Evolutionary conservation across 2,113 vertebrate genomes (phyloP), one percentile per base, ranked within the genome.

Genomic region (Scomber scombrus): DNA sequence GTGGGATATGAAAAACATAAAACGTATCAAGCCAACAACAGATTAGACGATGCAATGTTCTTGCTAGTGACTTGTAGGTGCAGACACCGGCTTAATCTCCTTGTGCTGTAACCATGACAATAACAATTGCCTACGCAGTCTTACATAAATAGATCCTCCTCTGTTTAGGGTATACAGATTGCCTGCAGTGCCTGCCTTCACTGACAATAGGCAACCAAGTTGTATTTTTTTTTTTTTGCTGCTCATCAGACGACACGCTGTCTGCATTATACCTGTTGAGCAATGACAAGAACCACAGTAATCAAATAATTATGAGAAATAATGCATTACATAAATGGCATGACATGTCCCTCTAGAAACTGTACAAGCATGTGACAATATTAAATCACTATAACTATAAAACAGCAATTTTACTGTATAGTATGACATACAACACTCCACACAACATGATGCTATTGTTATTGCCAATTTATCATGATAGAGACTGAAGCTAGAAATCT

Each of bases 81-180:
- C 70, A 84, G 84, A 60, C 50, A 49, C n/a, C 4, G 31, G 31
- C 70, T 76, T 70, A 82, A 78, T 87, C 79, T 75, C 50, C 66
- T 84, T 81, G 60, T 71, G 58, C 56, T 86, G 90, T 90, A 91
- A 88, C 91, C 89, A 92, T 93, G 91, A 89, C 81, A 75, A 83
- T 89, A 82, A 90, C 80, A 82, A 80, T 72, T 73, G 78, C 85
- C 88, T 86, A 86, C 67, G 47, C 82, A 88, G 75, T 78, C 60
- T 74, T 65, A 88, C 80, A 81, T 78, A 92, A 90, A 91, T 78
- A 89, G 81, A 89, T 74, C 74, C 68, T 88, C 73, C 87, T 84
- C 74, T 85, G 88, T 85, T 80, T 83, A 57, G 47, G 61, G 15
- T 69, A 18, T 70, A 84, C 46, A 77, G 64, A 95, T 96, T 91